Evolutionary conservation across 2,797 vertebrate genomes (phyloP).

Genomic region (Psittacula echo): DNA sequence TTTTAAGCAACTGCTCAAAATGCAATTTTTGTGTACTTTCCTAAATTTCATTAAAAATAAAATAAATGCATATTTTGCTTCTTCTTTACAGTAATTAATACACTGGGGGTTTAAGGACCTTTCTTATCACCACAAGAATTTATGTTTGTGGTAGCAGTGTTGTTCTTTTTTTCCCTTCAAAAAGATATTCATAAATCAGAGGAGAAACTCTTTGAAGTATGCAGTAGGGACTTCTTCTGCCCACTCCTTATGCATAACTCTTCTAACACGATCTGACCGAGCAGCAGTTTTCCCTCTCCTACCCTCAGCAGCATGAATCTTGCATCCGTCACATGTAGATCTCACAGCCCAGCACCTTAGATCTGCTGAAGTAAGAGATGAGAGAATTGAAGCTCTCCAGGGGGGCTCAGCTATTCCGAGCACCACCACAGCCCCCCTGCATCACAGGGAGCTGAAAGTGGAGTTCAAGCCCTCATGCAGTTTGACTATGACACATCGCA

Average conservation of each 20-base stretch:
- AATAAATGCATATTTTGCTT: conserved; percentile 10
- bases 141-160: background rate
- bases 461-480: background rate
- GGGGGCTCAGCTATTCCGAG: background rate
- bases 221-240: conserved; percentile 20
- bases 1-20: background rate
- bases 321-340: background rate
- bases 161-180: background rate
- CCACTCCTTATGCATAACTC: conserved; percentile 6
- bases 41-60: conserved; percentile 22
- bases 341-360: background rate
- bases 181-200: conserved; percentile 18
- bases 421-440: background rate
- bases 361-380: background rate
- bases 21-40: background rate
- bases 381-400: background rate
- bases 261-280: background rate
- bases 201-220: conserved; percentile 38
- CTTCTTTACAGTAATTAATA: conserved; percentile 48
- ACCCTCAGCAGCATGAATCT: conserved; percentile 3
- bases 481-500: background rate
- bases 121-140: background rate
- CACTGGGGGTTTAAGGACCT: conserved; percentile 16
- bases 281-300: background rate
- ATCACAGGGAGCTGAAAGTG: background rate